Conservation (phyloP, 2,113 vertebrate species). For the Petroica traversi region DNA sequence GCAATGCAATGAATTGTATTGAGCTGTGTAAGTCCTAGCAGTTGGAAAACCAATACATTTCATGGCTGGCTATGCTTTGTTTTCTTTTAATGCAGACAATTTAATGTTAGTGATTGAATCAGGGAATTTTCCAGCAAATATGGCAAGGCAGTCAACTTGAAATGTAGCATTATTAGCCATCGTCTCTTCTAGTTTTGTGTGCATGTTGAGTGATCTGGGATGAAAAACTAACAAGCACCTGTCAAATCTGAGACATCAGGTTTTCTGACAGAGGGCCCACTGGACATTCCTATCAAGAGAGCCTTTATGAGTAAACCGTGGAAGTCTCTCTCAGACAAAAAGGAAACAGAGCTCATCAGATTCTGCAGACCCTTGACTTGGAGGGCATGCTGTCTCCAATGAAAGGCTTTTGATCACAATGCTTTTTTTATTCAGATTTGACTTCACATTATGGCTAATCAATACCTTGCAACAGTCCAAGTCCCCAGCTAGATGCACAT, state of each 20-base stretch:
- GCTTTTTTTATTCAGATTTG: slow-evolving; percentile 91
- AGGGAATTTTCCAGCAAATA: slow-evolving; percentile 21
- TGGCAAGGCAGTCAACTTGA: slow-evolving; percentile 37
- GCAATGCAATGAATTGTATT: background rate
- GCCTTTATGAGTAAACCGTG: slow-evolving; percentile 76
- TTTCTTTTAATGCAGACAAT: slow-evolving; percentile 56
- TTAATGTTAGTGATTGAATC: background rate
- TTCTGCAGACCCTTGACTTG: slow-evolving; percentile 77
- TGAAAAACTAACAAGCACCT: slow-evolving; percentile 89
- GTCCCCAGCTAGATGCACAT: slow-evolving; percentile 83
- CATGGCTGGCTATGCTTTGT: background rate
- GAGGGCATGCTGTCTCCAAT: slow-evolving; percentile 82
- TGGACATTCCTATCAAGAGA: slow-evolving; percentile 88
- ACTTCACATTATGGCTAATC: slow-evolving; percentile 95
- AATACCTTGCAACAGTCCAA: slow-evolving; percentile 84
- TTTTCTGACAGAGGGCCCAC: slow-evolving; percentile 85
- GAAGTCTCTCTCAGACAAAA: slow-evolving; percentile 77
- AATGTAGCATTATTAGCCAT: slow-evolving; percentile 43
- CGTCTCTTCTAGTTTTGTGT: slow-evolving; percentile 63
- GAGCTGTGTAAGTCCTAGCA: background rate
- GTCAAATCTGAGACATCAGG: slow-evolving; percentile 86
- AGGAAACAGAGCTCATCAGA: slow-evolving; percentile 79
- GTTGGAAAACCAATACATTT: background rate
- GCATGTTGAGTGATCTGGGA: slow-evolving; percentile 72
- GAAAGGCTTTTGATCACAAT: slow-evolving; percentile 89